Evolutionary conservation across 2,113 vertebrate genomes (phyloP).

Genomic region (Ameiurus melas): DNA sequence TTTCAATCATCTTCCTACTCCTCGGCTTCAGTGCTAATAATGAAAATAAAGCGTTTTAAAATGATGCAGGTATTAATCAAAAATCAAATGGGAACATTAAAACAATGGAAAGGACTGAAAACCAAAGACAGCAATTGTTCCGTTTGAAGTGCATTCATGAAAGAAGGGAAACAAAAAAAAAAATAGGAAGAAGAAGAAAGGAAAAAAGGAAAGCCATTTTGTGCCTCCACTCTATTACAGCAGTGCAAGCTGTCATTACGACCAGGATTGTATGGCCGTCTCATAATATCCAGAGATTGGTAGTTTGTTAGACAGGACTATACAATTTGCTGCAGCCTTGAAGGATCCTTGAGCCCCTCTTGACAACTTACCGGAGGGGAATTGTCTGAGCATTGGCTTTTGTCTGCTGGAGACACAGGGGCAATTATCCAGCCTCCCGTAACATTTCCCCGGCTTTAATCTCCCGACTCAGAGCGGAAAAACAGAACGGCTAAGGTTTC

Average conservation of each 20-base stretch:
- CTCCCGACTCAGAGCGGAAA: constrained; percentile 73
- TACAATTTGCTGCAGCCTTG: constrained; percentile 75
- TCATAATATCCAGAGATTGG: constrained; percentile 77
- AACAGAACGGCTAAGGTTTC: constrained; percentile 74
- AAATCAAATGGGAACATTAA: constrained; percentile 63
- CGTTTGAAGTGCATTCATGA: constrained; percentile 62
- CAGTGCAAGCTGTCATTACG: constrained; percentile 72
- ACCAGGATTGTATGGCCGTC: constrained; percentile 68
- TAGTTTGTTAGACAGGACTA: constrained; percentile 78
- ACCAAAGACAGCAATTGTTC: constrained; percentile 63
- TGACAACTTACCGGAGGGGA: constrained; percentile 68
- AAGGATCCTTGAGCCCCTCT: constrained; percentile 75
- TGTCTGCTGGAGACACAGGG: constrained; percentile 73
- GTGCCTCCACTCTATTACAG: constrained; percentile 68
- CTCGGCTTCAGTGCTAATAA: constrained; percentile 51
- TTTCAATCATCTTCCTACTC: constrained; percentile 66
- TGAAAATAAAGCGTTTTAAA: constrained; percentile 52
- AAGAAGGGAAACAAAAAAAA: constrained; percentile 1
- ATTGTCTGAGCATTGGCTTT: constrained; percentile 77
- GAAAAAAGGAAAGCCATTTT: constrained; percentile 66
- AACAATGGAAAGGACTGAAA: constrained; percentile 45
- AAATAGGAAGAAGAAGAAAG: constrained; percentile 22
- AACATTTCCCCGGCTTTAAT: constrained; percentile 80
- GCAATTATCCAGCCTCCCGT: constrained; percentile 78
- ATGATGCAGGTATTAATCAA: constrained; percentile 65